Percentiles rank a stretch among this genome's conserved stretches.
Evolutionary conservation across 1,140 invertebrate genomes (phyloP).

Genomic region (Ooceraea biroi): DNA sequence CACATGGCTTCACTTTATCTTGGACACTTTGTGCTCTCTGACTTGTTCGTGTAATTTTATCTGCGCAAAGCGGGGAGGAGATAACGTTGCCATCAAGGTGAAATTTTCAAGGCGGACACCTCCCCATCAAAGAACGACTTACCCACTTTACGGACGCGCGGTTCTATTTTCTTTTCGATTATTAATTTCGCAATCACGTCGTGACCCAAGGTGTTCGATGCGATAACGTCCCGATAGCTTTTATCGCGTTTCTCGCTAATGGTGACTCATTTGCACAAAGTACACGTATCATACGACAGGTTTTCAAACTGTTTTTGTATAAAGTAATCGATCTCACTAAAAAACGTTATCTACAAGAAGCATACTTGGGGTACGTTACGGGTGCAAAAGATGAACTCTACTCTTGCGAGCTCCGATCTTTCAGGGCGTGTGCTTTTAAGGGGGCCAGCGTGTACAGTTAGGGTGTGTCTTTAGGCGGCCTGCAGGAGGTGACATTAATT

Average conservation of each 20-base stretch:
- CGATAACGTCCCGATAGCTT: constrained; percentile 44
- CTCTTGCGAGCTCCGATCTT: constrained; percentile 16
- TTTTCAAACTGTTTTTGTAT: constrained; percentile 35
- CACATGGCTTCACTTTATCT: not conserved
- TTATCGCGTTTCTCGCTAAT: constrained; percentile 43
- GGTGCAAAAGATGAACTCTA: not conserved
- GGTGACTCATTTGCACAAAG: constrained; percentile 50
- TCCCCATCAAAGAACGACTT: constrained; percentile 51
- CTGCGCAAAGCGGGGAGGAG: not conserved
- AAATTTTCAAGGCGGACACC: not conserved
- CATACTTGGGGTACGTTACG: not conserved
- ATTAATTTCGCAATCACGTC: constrained; percentile 37
- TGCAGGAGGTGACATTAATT: constrained; percentile 17
- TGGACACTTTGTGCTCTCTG: not conserved
- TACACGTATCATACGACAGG: constrained; percentile 24
- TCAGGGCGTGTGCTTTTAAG: constrained; percentile 6
- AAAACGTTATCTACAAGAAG: constrained; percentile 41
- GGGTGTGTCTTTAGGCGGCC: constrained; percentile 12
- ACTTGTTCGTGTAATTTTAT: constrained; percentile 29
- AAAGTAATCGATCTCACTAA: constrained; percentile 17
- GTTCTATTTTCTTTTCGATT: not conserved
- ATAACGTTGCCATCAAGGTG: constrained; percentile 9
- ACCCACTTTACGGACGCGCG: constrained; percentile 39
- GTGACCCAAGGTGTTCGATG: not conserved
- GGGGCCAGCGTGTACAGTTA: constrained; percentile 2